Evolutionary conservation across 2,797 vertebrate species (phyloP).

Genomic region (Arrhamphus sclerolepis): DNA sequence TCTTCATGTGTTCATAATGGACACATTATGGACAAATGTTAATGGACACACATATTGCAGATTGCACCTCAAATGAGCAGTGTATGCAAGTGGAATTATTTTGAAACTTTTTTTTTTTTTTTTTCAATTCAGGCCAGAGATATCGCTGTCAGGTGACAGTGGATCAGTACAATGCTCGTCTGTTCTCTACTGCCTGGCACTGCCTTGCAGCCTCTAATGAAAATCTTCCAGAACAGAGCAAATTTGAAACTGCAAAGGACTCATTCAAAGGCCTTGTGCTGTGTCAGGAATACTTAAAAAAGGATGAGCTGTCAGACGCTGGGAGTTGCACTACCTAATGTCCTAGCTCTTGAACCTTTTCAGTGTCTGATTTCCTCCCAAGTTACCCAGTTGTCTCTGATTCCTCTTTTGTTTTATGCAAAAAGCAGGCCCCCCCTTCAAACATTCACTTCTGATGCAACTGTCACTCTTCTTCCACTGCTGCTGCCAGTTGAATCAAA

Average conservation of each 20-base stretch:
- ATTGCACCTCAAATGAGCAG: constrained; percentile 20
- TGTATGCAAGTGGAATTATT: constrained; percentile 19
- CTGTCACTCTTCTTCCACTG: constrained; percentile 14
- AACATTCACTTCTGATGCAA: background rate
- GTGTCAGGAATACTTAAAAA: constrained; percentile 54
- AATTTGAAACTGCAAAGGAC: constrained; percentile 54
- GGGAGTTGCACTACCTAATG: constrained; percentile 46
- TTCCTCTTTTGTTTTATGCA: constrained; percentile 68
- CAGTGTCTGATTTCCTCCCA: constrained; percentile 58
- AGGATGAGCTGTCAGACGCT: constrained; percentile 45
- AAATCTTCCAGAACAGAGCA: constrained; percentile 53
- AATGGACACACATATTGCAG: no score
- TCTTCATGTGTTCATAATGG: background rate
- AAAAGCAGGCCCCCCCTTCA: constrained; percentile 27
- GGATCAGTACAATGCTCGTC: constrained; percentile 62
- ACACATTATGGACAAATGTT: background rate
- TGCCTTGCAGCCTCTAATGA: constrained; percentile 51
- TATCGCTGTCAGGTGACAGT: constrained; percentile 54
- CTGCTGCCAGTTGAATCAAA: constrained; percentile 37
- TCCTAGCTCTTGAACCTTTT: constrained; percentile 49
- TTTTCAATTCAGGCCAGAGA: constrained; percentile 48
- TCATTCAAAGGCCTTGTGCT: constrained; percentile 49
- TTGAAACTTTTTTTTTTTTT: no score
- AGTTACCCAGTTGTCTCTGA: constrained; percentile 23
- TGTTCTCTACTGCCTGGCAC: constrained; percentile 59